Base-by-base conservation (phyloP, 1,140 invertebrate genomes). In the Drosophila asahinai region DNA sequence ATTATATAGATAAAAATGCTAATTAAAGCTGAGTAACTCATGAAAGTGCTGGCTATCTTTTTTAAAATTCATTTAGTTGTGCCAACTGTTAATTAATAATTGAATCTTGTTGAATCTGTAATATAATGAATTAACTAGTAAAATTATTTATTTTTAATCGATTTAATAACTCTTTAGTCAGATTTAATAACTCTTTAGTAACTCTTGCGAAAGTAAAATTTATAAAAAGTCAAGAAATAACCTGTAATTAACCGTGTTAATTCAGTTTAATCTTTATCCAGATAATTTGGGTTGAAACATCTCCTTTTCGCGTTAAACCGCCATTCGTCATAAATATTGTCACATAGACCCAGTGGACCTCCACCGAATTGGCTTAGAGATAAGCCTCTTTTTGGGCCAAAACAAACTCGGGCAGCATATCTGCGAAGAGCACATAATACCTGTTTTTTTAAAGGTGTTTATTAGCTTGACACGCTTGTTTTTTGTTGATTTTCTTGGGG, bases 321-420 rank as follows among this genome's bases (percentile, higher is more conserved):
- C 7, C 14, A 6, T 30, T 19, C 12, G 33, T 36, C 33, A 45
- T 33, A 45, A 33, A n/a, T 17, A 33, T 33, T 62, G 12, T 36
- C 17, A 8, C 19, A 14, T 9, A 25, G 25, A 5, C 30, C 8
- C n/a, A 33, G 25, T 43, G 60, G 30, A 49, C 48, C 15, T 54
- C 14, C 2, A 14, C 22, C 33, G 49, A 58, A 42, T 42, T 45
- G 63, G 40, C 63, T 65, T 62, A 62, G 19, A 43, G 40, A 25
- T 65, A 65, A 65, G 58, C 15, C 57, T 14, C 9, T 63, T 65
- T 62, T 45, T 45, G 30, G 30, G 40, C 57, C 15, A n/a, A 65
- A 43, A 43, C 62, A 33, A 62, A 65, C 57, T 12, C 11, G 5
- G 38, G 27, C 17, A 43, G 62, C 15, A 62, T 14, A 42, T 60